These are phyloP conservation scores for Hepsetus odoe DNA, from an alignment of 2,113 vertebrate species.

Conservation along the genomic window DNA sequence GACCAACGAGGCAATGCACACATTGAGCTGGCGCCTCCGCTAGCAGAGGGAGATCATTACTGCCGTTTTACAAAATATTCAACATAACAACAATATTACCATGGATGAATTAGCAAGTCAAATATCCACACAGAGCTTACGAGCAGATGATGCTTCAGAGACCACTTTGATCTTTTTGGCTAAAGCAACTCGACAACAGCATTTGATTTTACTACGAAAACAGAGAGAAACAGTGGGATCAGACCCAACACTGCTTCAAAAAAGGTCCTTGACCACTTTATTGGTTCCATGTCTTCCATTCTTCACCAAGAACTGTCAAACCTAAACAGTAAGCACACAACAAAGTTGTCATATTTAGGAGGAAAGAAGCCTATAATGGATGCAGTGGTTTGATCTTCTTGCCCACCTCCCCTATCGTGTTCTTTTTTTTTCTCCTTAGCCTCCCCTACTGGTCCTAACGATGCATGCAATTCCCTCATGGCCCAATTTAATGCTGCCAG, in stretches of 20 bases:
- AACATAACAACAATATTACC: constrained; percentile 55
- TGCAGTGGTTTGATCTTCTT: constrained; percentile 16
- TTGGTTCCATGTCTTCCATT: neutral
- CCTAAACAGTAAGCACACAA: constrained; percentile 19
- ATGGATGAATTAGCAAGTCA: constrained; percentile 86
- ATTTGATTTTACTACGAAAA: constrained; percentile 48
- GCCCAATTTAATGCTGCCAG: constrained; percentile 65
- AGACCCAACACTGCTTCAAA: constrained; percentile 1
- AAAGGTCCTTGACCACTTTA: neutral
- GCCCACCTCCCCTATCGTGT: constrained; percentile 7
- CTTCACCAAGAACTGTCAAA: constrained; percentile 2
- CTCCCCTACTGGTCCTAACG: constrained; percentile 53
- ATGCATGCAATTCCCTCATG: constrained; percentile 61
- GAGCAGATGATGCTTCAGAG: constrained; percentile 80
- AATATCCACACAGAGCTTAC: constrained; percentile 83
- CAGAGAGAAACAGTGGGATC: constrained; percentile 13
- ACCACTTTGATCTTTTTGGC: constrained; percentile 88
- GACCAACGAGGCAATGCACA: constrained; percentile 31
- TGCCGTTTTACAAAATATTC: constrained; percentile 74
- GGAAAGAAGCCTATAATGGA: constrained; percentile 31
- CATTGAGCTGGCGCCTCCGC: constrained; percentile 44
- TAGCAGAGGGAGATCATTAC: constrained; percentile 60
- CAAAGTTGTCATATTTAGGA: constrained; percentile 42
- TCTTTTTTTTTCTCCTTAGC: constrained; percentile 28
- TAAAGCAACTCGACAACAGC: constrained; percentile 80